phyloP scores from a whole-genome alignment of 2,797 vertebrate species.

The Eulemur rubriventer region DNA sequence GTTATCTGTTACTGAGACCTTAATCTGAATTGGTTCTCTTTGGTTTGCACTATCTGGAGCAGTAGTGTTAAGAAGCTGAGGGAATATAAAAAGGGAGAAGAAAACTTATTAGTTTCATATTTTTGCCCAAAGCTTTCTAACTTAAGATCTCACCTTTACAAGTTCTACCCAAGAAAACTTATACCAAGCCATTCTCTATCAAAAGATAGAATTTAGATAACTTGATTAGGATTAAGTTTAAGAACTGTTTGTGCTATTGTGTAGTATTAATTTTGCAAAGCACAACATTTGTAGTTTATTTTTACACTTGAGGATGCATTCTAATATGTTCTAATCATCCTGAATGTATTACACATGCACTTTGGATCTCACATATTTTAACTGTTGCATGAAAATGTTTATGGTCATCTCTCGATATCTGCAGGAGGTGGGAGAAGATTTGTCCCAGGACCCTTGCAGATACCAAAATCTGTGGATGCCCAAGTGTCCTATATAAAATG shows the following conservation, averaged over 20 bases:
- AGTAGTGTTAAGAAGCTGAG: constrained; percentile 36
- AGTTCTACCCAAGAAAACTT: constrained; percentile 43
- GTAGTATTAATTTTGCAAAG: constrained; percentile 49
- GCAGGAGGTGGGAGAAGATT: neutral
- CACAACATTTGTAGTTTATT: constrained; percentile 40
- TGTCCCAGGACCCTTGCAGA: neutral
- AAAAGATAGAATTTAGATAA: constrained; percentile 41
- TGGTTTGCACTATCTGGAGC: constrained; percentile 39
- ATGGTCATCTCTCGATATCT: neutral
- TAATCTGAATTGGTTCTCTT: constrained; percentile 53
- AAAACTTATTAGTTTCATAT: constrained; percentile 37
- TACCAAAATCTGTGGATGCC: neutral
- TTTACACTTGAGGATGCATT: neutral
- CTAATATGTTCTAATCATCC: constrained; percentile 38
- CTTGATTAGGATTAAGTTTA: constrained; percentile 31
- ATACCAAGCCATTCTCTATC: neutral
- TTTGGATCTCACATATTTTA: constrained; percentile 47
- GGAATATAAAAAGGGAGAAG: neutral
- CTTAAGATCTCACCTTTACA: constrained; percentile 38
- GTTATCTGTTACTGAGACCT: neutral
- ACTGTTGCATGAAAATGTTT: constrained; percentile 34
- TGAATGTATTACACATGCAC: neutral
- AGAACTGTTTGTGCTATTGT: constrained; percentile 7
- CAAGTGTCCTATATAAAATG: neutral
- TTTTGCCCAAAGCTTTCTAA: constrained; percentile 46